Evolutionary conservation across 1,140 invertebrate genomes (phyloP).

Genomic region (Uloborus diversus): DNA sequence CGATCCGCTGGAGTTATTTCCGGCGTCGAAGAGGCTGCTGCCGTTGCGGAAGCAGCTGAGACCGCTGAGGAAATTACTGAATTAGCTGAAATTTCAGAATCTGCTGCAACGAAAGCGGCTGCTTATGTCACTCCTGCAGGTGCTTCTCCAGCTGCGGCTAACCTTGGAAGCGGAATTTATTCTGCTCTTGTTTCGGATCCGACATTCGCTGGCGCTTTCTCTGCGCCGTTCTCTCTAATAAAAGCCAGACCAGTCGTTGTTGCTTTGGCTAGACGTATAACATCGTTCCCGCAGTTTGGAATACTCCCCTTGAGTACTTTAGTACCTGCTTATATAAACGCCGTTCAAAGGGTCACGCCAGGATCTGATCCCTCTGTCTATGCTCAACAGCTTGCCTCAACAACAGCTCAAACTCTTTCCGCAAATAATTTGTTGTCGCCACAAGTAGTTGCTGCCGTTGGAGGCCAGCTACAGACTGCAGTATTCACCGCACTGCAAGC

Average conservation of each 20-base stretch:
- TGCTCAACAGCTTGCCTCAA: neutral
- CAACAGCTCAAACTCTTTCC: neutral
- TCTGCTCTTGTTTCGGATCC: neutral
- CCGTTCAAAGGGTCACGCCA: neutral
- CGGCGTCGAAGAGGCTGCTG: too few species aligned
- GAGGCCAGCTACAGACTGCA: neutral
- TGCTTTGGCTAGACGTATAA: neutral
- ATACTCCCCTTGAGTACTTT: neutral
- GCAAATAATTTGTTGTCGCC: neutral
- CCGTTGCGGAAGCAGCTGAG: too few species aligned
- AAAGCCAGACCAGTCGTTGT: neutral
- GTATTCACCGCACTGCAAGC: neutral
- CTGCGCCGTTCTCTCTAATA: neutral
- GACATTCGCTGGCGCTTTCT: neutral
- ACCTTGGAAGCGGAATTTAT: neutral
- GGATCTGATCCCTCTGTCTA: neutral
- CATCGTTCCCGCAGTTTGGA: neutral
- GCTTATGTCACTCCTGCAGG: neutral
- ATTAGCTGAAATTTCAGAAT: neutral
- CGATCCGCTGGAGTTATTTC: too few species aligned
- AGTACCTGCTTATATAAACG: neutral
- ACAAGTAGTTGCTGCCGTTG: neutral
- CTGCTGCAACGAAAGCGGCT: too few species aligned
- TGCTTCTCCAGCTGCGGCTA: neutral
- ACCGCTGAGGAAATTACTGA: neutral